These are phyloP conservation scores for Hydractinia symbiolongicarpus DNA, from an alignment of 30 jellyfish, hydroid and myxozoan species.

Conservation along the genomic window DNA sequence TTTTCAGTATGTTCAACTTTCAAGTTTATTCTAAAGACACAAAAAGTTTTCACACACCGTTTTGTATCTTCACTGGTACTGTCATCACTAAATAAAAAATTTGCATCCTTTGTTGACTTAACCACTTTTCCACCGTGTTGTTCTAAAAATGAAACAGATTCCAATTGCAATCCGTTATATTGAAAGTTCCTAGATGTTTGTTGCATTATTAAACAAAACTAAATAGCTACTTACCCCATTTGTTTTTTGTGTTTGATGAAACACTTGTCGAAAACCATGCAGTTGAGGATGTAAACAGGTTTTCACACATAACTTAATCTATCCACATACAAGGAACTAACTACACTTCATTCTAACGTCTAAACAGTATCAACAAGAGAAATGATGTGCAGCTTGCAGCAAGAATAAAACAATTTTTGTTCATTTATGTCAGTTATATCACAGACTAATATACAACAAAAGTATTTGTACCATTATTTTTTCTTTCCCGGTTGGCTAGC, in stretches of 20 bases:
- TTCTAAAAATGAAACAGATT: neutral
- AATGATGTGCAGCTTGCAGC: no score
- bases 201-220: neutral
- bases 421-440: no score
- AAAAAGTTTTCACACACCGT: neutral
- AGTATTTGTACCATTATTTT: no score
- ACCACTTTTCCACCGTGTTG: neutral
- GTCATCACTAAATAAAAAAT: conserved; percentile 1
- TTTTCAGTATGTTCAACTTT: no score
- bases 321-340: no score
- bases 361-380: no score
- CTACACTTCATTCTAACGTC: no score
- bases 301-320: neutral
- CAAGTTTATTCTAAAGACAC: neutral
- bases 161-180: neutral
- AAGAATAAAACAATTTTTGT: no score
- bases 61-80: neutral
- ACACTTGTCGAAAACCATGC: conserved; percentile 18
- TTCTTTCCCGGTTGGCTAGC: no score
- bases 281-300: neutral
- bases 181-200: no score
- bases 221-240: neutral
- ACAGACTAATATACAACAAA: no score
- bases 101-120: neutral
- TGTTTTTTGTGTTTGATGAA: neutral